Base-by-base conservation (phyloP, 2,888 invertebrate genomes). In the Tridacna crocea region DNA sequence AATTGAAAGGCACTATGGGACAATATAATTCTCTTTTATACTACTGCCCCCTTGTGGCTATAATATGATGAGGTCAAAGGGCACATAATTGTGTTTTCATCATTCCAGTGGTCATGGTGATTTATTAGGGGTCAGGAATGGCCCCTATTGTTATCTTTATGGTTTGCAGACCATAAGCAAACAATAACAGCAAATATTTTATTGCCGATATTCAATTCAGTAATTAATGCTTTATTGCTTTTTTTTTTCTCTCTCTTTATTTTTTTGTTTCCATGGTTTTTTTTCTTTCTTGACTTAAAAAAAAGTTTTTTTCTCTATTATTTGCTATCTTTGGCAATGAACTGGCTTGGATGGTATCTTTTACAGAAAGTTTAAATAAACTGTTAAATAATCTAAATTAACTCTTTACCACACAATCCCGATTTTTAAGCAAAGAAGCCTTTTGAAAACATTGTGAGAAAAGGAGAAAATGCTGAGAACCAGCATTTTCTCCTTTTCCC, bases 131-230 rank as follows among this genome's bases (percentile, higher is more conserved):
- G 84, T 82, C 79, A 79, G 79, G 48, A 26, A 58, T 81, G 75
- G 72, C 81, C 84, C 79, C 84, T 84, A 81, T 84, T 84, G 84
- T 84, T 81, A 72, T 60, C 75, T 79, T 84, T 81, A 81, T 79
- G 81, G 66, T 36, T 27, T 74, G 68, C 65, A 63, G 58, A 66
- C 75, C 48, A 68, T 76, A 70, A 70, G 70, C 70, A 70, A 70
- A 70, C 51, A 70, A 70, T 70, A 70, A 70, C 70, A 22, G 70
- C 51, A 70, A 70, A 24, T 51, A 51, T 70, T 70, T 70, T 48
- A 70, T 70, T 48, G 70, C 48, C 0, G 26, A 61, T 61, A 26
- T 8, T n/a, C 70, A 27, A 70, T 70, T 51, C 70, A 48, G 70
- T 70, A 51, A 70, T 70, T 70, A 70, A 51, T 51, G 24, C 51